These are phyloP conservation scores for Autographa gamma DNA, from an alignment of 2,888 invertebrate species.

Conservation along the genomic window DNA sequence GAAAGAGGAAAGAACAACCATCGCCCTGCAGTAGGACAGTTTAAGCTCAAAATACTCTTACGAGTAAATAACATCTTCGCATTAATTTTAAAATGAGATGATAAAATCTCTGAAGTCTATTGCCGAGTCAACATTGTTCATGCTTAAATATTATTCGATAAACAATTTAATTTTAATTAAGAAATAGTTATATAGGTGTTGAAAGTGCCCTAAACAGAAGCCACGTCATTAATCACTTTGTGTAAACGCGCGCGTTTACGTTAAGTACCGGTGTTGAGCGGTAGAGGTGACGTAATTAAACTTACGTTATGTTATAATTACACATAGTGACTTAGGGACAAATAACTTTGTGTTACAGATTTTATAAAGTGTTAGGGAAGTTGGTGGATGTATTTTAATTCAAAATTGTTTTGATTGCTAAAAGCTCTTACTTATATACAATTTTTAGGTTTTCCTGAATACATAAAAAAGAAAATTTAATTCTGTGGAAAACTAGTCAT, in stretches of 20 bases:
- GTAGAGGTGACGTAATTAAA: constrained; percentile 46
- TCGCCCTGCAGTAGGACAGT: too few species aligned
- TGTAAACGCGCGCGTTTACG: constrained; percentile 44
- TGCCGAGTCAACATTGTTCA: neutral
- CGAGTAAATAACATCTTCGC: too few species aligned
- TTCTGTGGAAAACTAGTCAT: too few species aligned
- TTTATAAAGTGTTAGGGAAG: neutral
- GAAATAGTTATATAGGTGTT: constrained; percentile 40
- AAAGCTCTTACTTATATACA: too few species aligned
- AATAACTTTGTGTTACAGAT: constrained; percentile 11
- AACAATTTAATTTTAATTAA: constrained; percentile 47
- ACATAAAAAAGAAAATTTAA: too few species aligned
- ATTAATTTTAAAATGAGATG: too few species aligned
- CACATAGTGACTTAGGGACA: constrained; percentile 19
- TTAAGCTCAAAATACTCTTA: too few species aligned
- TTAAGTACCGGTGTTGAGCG: constrained; percentile 42
- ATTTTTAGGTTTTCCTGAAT: too few species aligned
- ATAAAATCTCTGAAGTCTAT: too few species aligned
- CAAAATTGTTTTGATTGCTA: neutral
- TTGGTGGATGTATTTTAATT: neutral
- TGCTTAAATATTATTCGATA: constrained; percentile 23
- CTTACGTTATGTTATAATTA: constrained; percentile 41
- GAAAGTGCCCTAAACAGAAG: constrained; percentile 36
- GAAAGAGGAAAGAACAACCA: too few species aligned
- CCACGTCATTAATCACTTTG: constrained; percentile 49